Conservation (phyloP, 2,113 vertebrate species). For the Peromyscus maniculatus region DNA sequence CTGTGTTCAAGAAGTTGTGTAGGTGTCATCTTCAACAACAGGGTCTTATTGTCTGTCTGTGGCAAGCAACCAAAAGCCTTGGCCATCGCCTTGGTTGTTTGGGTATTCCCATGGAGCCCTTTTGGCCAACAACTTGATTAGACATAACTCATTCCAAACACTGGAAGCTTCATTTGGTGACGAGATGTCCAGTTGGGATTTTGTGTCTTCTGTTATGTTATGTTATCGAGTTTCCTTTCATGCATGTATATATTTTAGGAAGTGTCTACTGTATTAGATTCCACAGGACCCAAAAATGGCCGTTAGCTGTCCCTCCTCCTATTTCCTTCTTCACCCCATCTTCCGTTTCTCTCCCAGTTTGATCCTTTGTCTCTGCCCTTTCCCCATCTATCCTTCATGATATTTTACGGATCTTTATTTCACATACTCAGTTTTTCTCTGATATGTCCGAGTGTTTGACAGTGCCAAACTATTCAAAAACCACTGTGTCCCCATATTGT, state of each 20-base stretch:
- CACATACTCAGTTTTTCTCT: background rate
- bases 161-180: background rate
- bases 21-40: background rate
- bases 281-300: background rate
- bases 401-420: background rate
- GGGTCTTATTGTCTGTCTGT: background rate
- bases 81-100: background rate
- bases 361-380: background rate
- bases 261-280: background rate
- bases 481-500: background rate
- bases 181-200: background rate
- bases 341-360: background rate
- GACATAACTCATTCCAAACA: background rate
- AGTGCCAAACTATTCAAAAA: background rate
- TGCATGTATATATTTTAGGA: background rate
- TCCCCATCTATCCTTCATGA: background rate
- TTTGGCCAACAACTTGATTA: background rate
- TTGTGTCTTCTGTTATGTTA: background rate
- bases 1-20: background rate
- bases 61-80: background rate
- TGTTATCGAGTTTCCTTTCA: background rate
- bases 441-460: background rate
- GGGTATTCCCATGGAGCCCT: background rate
- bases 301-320: background rate
- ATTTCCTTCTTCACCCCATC: background rate